Evolutionary conservation across 2,113 vertebrate genomes (phyloP).

Genomic region (Struthio camelus): DNA sequence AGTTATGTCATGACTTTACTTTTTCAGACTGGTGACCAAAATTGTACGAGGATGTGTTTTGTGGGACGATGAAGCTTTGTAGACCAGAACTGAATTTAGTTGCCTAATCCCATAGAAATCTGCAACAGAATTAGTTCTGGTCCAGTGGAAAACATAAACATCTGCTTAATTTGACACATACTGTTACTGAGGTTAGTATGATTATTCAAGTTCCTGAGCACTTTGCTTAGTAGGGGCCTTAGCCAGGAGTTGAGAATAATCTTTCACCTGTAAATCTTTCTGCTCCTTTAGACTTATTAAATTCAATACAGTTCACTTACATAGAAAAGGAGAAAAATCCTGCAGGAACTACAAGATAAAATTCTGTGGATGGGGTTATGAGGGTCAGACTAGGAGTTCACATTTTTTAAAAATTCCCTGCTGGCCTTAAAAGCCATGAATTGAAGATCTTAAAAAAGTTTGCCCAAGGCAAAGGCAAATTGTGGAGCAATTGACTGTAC

Average conservation of each 20-base stretch:
- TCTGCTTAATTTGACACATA: conserved; percentile 12
- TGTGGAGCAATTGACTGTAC: neutral
- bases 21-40: neutral
- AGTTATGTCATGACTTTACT: neutral
- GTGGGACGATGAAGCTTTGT: neutral
- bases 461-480: neutral
- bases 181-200: neutral
- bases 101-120: neutral
- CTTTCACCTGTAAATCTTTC: conserved; percentile 28
- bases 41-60: neutral
- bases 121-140: neutral
- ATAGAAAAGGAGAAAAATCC: conserved; percentile 9
- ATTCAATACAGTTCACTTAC: conserved; percentile 6
- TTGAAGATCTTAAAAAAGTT: neutral
- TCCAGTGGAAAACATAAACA: neutral
- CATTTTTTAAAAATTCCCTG: conserved; percentile 9
- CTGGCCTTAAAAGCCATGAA: neutral
- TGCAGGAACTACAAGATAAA: neutral
- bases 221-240: neutral
- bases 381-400: conserved; percentile 6
- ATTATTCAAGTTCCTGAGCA: neutral
- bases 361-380: neutral
- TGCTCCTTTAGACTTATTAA: neutral
- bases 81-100: neutral
- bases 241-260: neutral